Base-by-base conservation (phyloP, 2,888 invertebrate species). In the Gisinianus flammeolus region DNA sequence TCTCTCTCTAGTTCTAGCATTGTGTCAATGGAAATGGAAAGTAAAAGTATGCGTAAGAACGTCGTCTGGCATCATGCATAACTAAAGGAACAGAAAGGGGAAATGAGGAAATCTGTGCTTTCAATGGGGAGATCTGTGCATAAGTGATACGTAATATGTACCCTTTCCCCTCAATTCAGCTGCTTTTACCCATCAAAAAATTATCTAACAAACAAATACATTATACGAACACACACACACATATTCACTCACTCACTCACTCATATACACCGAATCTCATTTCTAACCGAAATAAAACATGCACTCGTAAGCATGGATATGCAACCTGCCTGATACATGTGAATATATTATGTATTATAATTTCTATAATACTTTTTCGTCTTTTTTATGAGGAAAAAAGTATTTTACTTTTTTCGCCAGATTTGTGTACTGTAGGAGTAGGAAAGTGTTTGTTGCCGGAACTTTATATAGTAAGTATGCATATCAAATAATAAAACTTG, bases 161-260 rank as follows among this genome's bases (percentile, higher is more conserved):
- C 72, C 56, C 56, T 58, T 58, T 58, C 33, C 31, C 35, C 44
- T 26, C 28, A 56, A 68, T 76, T 80, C 79, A 80, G 78, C 79
- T 80, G 79, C 80, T 74, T 80, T 75, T 79, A 77, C 77, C 79
- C 72, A 76, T 80, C 62, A 62, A 62, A 62, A 62, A 62, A 22
- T 62, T 62, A 62, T 62, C 80, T 33, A 33, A 31, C 66, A 56
- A 56, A 56, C 56, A 66, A 31, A 66, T 66, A 68, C 33, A 68
- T 68, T 68, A 68, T 68, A 64, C 28, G 19, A 10, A 64, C 8
- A 44, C 44, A 44, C 44, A 44, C 44, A 44, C 44, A 10, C 54
- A 54, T 54, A 54, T 54, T 22, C 6, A 5, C 16, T 16, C 66
- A 22, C 28, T 19, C 66, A 12, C 30, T 30, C 66, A 30, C 22